A percentile compares a stretch with the other conserved stretches of the same genome.
Conservation (phyloP, 1,140 invertebrate species). For the Heliconius melpomene region DNA sequence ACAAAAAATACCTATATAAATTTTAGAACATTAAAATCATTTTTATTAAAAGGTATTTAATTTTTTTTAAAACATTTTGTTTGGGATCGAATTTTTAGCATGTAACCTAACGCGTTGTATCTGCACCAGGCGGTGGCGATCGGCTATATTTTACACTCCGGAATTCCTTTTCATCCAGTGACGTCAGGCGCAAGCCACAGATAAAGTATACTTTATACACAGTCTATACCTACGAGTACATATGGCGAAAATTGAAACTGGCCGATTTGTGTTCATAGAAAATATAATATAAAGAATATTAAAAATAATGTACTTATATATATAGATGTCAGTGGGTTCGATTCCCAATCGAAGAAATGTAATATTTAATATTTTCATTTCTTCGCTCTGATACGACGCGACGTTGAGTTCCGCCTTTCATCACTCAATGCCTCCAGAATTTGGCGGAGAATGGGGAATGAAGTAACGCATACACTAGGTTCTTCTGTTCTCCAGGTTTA, state of each 20-base stretch:
- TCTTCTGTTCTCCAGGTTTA: too few relatives aligned
- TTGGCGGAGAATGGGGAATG: too few relatives aligned
- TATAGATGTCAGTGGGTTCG: too few relatives aligned
- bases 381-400: too few relatives aligned
- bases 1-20: not conserved
- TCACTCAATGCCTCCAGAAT: too few relatives aligned
- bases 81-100: not conserved
- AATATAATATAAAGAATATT: not conserved
- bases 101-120: conserved; percentile 27
- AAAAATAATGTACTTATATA: too few relatives aligned
- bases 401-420: too few relatives aligned
- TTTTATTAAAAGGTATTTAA: not conserved
- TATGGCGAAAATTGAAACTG: not conserved
- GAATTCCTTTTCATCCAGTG: conserved; percentile 46
- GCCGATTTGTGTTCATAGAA: not conserved
- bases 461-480: too few relatives aligned
- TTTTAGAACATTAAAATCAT: not conserved
- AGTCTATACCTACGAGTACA: not conserved
- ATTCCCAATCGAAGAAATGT: too few relatives aligned
- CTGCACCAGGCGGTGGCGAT: conserved; percentile 29
- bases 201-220: conserved; percentile 35
- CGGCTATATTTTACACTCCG: conserved; percentile 43
- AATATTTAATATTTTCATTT: too few relatives aligned
- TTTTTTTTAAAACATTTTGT: not conserved
- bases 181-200: conserved; percentile 44